Evolutionary conservation across 1,140 invertebrate species (phyloP).

Genomic region (Matsumurasca onukii): DNA sequence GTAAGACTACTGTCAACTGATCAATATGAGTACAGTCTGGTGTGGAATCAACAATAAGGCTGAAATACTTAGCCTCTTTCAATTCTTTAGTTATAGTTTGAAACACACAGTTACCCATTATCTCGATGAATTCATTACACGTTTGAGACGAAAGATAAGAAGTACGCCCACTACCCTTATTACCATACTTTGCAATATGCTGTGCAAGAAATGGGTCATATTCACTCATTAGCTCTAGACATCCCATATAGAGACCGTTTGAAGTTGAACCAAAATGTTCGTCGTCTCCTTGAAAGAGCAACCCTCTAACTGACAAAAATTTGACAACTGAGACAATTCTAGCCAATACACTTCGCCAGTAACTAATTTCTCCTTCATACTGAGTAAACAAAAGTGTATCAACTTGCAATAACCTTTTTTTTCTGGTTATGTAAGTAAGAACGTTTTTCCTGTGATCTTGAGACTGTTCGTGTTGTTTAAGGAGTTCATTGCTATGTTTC

Average conservation of each 20-base stretch:
- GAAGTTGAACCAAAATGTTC: constrained; percentile 31
- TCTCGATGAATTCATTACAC: constrained; percentile 35
- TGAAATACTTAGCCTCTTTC: constrained; percentile 41
- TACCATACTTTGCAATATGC: constrained; percentile 34
- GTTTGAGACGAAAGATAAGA: constrained; percentile 35
- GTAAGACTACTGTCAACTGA: background rate
- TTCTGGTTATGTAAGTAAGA: background rate
- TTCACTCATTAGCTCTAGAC: constrained; percentile 28
- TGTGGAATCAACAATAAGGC: constrained; percentile 42
- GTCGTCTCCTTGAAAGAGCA: constrained; percentile 34
- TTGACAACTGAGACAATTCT: constrained; percentile 33
- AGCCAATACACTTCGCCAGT: constrained; percentile 31
- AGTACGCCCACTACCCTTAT: constrained; percentile 33
- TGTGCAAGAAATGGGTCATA: constrained; percentile 39
- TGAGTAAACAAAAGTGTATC: background rate
- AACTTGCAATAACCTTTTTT: background rate
- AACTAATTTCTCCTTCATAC: constrained; percentile 15
- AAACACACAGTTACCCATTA: constrained; percentile 34
- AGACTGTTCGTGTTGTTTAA: constrained; percentile 8
- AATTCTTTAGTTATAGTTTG: constrained; percentile 34
- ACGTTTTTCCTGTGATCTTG: background rate
- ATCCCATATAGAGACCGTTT: constrained; percentile 23
- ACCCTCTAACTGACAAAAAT: constrained; percentile 33
- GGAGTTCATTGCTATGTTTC: constrained; percentile 24
- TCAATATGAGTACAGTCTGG: constrained; percentile 31